Conservation (phyloP, 2,888 invertebrate genomes). For the Emmelina monodactyla region DNA sequence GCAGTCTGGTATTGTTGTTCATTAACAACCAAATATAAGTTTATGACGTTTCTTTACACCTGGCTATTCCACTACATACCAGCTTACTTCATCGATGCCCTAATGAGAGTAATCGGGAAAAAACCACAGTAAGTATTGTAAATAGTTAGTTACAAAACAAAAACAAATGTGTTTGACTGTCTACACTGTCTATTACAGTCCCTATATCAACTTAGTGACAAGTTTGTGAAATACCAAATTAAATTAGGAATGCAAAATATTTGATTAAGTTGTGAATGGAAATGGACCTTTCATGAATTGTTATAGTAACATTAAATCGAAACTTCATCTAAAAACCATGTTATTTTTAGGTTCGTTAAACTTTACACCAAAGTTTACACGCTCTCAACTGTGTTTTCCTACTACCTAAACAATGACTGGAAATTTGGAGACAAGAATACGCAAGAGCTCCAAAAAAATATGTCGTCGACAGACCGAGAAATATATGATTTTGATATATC, state of each 20-base stretch:
- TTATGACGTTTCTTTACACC: conserved; percentile 65
- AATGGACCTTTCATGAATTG: too few species aligned
- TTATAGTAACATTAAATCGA: too few species aligned
- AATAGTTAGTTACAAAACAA: too few species aligned
- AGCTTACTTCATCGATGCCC: conserved; percentile 72
- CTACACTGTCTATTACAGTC: too few species aligned
- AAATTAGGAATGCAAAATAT: too few species aligned
- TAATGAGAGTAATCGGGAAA: conserved; percentile 66
- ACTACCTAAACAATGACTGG: conserved; percentile 20
- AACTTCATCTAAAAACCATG: too few species aligned
- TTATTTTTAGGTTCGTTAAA: conserved; percentile 20
- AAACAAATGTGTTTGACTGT: too few species aligned
- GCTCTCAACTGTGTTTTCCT: conserved; percentile 8
- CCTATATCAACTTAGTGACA: too few species aligned
- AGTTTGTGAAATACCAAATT: too few species aligned
- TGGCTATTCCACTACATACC: conserved; percentile 74
- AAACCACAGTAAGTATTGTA: conserved; percentile 76
- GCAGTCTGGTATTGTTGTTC: conserved; percentile 74
- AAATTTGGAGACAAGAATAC: conserved; percentile 20
- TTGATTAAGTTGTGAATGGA: too few species aligned
- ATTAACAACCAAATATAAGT: conserved; percentile 65
- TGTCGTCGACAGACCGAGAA: conserved; percentile 17
- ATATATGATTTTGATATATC: conserved; percentile 20
- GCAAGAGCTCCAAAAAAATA: conserved; percentile 10
- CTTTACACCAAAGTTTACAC: conserved; percentile 20